phyloP scores from a whole-genome alignment of 2,113 vertebrate species.

The Microtus richardsoni region DNA sequence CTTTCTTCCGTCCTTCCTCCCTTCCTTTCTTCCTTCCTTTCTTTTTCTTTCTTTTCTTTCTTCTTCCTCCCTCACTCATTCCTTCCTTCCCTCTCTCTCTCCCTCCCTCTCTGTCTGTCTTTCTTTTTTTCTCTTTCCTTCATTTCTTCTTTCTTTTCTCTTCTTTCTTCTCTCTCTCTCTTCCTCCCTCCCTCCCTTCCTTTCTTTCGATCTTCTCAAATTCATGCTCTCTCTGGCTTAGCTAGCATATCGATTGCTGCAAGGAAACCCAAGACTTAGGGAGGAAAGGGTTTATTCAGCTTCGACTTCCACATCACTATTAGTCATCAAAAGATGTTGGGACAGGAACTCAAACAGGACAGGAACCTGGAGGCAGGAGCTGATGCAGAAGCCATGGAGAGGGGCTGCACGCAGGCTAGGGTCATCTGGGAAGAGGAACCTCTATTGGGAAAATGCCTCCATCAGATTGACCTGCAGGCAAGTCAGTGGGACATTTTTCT shows the following conservation, averaged over 20 bases:
- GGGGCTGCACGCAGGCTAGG: not conserved
- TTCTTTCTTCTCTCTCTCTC: no score
- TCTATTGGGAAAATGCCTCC: not conserved
- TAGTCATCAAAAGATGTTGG: not conserved
- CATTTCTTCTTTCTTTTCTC: rapidly evolving
- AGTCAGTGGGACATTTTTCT: not conserved
- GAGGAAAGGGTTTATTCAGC: not conserved
- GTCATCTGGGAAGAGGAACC: not conserved
- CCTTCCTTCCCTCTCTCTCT: no score
- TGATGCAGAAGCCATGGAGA: not conserved
- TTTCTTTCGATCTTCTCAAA: not conserved
- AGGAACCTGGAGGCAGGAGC: not conserved
- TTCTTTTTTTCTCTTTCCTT: no score
- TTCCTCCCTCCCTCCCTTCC: not conserved
- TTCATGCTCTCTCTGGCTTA: not conserved
- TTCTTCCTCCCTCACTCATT: no score
- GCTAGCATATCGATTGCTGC: not conserved
- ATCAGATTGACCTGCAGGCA: not conserved
- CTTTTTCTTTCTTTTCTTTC: no score
- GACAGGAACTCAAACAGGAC: not conserved
- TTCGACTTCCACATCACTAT: not conserved
- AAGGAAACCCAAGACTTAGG: not conserved
- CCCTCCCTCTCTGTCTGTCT: no score
- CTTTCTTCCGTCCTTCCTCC: no score
- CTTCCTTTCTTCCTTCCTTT: rapidly evolving